Conservation (phyloP, 2,888 invertebrate genomes). For the Rhagium mordax region DNA sequence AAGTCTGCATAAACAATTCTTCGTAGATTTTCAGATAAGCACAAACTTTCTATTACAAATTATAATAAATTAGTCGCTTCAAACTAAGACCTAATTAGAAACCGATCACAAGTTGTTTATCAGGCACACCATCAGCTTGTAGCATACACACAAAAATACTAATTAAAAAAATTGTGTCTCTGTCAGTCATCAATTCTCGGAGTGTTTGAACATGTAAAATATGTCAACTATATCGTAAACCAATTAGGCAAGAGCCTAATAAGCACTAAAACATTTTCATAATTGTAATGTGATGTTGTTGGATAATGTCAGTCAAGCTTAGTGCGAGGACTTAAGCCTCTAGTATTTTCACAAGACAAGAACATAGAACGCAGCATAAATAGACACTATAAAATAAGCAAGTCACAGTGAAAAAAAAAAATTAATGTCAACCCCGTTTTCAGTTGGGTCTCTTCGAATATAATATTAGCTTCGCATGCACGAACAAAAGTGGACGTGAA, state of each 20-base stretch:
- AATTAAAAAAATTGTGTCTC: neutral
- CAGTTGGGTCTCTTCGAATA: neutral
- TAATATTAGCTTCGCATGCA: neutral
- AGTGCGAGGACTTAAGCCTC: neutral
- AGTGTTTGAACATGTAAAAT: neutral
- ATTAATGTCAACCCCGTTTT: neutral
- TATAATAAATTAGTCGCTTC: neutral
- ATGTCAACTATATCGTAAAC: slow-evolving; percentile 4
- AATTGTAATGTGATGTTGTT: neutral
- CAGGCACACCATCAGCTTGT: neutral
- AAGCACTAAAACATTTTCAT: neutral
- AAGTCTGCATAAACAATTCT: neutral
- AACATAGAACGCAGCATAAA: no score
- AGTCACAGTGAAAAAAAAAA: no score
- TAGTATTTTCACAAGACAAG: neutral
- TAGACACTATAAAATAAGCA: neutral
- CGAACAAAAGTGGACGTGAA: slow-evolving; percentile 1
- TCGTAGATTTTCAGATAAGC: neutral
- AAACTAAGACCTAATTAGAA: neutral
- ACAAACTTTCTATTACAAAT: neutral
- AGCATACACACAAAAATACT: neutral
- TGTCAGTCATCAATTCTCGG: neutral
- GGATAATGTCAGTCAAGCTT: slow-evolving; percentile 6
- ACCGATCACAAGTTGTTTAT: neutral
- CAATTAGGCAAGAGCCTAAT: neutral